Evolutionary conservation across 2,797 vertebrate species (phyloP).

Genomic region (Rousettus madagascariensis): DNA sequence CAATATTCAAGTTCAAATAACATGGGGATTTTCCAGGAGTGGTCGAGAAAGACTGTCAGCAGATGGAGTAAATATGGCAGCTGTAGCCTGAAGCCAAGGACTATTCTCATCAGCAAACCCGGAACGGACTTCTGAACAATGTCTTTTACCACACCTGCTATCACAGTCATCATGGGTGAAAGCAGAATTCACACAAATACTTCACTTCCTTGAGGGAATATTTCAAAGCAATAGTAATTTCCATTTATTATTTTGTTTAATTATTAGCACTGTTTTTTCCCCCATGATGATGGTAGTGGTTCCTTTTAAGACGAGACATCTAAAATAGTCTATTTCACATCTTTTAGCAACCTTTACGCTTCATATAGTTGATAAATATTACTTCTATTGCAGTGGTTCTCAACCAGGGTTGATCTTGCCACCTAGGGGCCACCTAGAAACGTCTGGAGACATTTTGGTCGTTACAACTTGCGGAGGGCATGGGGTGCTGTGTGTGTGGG

Average conservation of each 20-base stretch:
- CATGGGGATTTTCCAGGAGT: neutral
- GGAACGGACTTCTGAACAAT: neutral
- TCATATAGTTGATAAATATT: neutral
- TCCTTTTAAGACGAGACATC: neutral
- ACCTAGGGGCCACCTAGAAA: neutral
- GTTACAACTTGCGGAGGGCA: neutral
- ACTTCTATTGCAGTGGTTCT: neutral
- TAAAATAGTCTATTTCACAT: neutral
- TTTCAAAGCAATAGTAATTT: neutral
- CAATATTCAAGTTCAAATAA: neutral
- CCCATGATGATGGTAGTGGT: neutral
- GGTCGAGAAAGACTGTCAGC: neutral
- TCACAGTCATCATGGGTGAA: neutral
- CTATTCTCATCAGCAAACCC: neutral
- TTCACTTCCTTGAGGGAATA: neutral
- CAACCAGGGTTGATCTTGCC: neutral
- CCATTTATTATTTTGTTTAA: slow-evolving; percentile 15
- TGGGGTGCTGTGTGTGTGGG: too few relatives aligned
- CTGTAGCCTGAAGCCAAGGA: neutral
- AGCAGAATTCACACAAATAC: neutral
- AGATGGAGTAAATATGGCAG: neutral
- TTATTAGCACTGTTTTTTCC: neutral
- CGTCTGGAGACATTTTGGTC: neutral
- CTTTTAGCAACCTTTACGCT: neutral
- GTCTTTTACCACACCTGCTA: neutral